Base-by-base conservation (phyloP, 2,888 invertebrate genomes). In the Melanostoma scalare region DNA sequence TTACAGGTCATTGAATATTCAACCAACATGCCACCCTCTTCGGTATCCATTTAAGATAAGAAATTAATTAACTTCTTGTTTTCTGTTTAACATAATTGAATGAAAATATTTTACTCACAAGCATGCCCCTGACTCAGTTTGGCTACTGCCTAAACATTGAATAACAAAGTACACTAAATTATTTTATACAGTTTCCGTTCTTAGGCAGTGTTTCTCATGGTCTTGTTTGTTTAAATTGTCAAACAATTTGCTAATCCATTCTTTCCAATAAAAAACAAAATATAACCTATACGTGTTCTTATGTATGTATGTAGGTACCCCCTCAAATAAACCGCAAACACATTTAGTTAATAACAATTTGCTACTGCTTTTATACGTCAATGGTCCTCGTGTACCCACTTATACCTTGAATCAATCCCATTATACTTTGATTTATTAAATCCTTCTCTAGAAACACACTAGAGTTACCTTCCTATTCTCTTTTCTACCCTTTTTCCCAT, bases 311-410 rank as follows among this genome's bases (percentile, higher is more conserved):
- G 52, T 67, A 38, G 52, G 56, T 56, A 30, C 38, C 58, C 44
- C 42, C 58, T 46, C 55, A 46, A 52, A 46, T 40, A 33, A 55
- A 36, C 67, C 73, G 10, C 56, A 61, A 58, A 55, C 61, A 68
- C 48, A 30, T 61, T 67, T 56, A 68, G 61, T 74, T 74, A 63
- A 69, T 74, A 74, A 69, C 68, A 63, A 56, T 52, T 63, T 69
- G 61, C 61, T 63, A 42, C 20, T 20, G 1, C 20, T 20, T 20
- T 36, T 36, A 35, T 33, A 48, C 61, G 36, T 40, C 48, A 63
- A 60, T 3, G 5, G 8, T 30, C 48, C 10, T 53, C 58, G 40
- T n/a, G 4, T 8, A 6, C 33, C 31, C 0, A 9, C 48, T 48
- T 20, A 30, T 20, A 20, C 65, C 60, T 46, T 9, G 42, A 50